phyloP scores from a whole-genome alignment of 2,797 vertebrate species.

The Alcedo atthis region DNA sequence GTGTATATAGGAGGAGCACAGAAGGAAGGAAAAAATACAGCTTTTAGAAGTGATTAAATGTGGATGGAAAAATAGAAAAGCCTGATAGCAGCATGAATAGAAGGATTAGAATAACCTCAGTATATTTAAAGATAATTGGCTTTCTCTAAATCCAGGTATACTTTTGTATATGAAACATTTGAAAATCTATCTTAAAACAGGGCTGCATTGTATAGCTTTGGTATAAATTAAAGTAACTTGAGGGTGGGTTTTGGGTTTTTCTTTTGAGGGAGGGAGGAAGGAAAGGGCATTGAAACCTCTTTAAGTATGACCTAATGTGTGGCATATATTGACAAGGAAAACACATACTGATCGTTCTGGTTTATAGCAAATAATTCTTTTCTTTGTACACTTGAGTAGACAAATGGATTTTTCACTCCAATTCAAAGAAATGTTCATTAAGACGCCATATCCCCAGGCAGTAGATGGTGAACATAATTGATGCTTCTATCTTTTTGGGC shows the following conservation, averaged over 20 bases:
- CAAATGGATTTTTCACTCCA: slow-evolving; percentile 80
- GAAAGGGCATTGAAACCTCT: slow-evolving; percentile 10
- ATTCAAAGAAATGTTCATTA: slow-evolving; percentile 84
- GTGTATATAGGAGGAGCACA: neutral
- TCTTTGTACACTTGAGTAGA: slow-evolving; percentile 63
- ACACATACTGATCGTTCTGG: slow-evolving; percentile 5
- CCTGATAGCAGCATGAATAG: neutral
- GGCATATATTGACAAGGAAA: slow-evolving; percentile 41
- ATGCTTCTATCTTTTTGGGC: slow-evolving; percentile 83
- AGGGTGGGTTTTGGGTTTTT: neutral
- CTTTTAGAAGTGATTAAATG: slow-evolving; percentile 16
- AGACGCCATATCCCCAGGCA: slow-evolving; percentile 80
- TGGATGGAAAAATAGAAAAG: neutral
- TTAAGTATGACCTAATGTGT: neutral
- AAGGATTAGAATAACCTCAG: slow-evolving; percentile 19
- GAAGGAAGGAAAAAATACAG: neutral
- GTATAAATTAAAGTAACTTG: slow-evolving; percentile 20
- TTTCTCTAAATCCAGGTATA: neutral
- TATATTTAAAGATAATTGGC: slow-evolving; percentile 14
- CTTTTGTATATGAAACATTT: slow-evolving; percentile 1
- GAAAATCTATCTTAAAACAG: neutral
- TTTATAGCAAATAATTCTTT: slow-evolving; percentile 26
- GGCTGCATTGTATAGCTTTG: neutral
- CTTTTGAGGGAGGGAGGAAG: neutral
- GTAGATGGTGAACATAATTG: slow-evolving; percentile 82